A percentile compares a stretch with the other conserved stretches of the same genome.
Evolutionary conservation across 2,888 invertebrate genomes (phyloP).

Genomic region (Leucania comma): DNA sequence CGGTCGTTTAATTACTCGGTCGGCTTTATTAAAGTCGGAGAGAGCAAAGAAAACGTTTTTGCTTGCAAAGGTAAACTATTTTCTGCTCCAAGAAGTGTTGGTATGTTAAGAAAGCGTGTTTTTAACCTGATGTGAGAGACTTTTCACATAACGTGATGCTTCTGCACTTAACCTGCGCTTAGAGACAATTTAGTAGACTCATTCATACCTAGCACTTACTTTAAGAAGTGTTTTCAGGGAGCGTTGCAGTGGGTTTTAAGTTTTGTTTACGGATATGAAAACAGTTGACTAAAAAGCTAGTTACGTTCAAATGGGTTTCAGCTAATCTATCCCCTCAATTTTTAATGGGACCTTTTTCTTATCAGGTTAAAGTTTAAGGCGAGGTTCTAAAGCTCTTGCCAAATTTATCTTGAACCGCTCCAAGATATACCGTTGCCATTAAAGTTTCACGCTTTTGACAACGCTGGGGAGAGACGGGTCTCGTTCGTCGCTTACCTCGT

Average conservation of each 20-base stretch:
- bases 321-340: conserved; percentile 45
- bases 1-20: conserved; percentile 37
- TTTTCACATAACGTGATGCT: conserved; percentile 62
- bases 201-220: conserved; percentile 15
- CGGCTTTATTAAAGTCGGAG: conserved; percentile 41
- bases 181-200: conserved; percentile 40
- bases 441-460: conserved; percentile 78
- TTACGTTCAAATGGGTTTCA: not conserved
- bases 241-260: conserved; percentile 4
- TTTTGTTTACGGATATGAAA: conserved; percentile 12
- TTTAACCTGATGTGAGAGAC: conserved; percentile 58
- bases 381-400: conserved; percentile 65
- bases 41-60: conserved; percentile 58
- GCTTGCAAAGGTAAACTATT: conserved; percentile 68
- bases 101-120: conserved; percentile 79
- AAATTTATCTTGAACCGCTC: conserved; percentile 74
- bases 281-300: not conserved
- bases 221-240: conserved; percentile 14
- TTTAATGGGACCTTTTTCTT: conserved; percentile 68
- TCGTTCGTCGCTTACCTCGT: conserved; percentile 67
- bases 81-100: conserved; percentile 72
- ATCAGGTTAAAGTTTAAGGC: conserved; percentile 64
- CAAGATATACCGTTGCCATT: conserved; percentile 75
- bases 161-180: conserved; percentile 62
- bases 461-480: conserved; percentile 22